Percentiles rank a stretch among this genome's conserved stretches.
phyloP scores from a whole-genome alignment of 2,797 vertebrate genomes.

The Bradypus variegatus region DNA sequence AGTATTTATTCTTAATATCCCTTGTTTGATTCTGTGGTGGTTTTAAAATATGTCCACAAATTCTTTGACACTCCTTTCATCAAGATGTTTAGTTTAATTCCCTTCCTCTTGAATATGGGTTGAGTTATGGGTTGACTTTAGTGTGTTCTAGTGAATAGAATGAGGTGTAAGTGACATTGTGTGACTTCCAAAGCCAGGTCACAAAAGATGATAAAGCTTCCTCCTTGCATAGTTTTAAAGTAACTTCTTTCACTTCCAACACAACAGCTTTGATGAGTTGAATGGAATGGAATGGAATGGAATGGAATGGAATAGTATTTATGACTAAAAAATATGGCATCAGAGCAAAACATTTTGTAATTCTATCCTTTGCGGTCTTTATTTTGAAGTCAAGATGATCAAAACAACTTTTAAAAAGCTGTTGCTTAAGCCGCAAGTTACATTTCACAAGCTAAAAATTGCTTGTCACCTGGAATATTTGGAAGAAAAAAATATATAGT shows the following conservation, averaged over 20 bases:
- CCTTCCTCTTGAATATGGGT: neutral
- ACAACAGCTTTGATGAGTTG: too few species aligned
- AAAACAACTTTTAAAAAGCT: conserved; percentile 44
- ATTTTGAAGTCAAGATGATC: conserved; percentile 48
- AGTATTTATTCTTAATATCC: neutral
- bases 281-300: neutral
- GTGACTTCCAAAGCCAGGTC: neutral
- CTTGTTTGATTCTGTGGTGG: neutral
- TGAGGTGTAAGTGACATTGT: too few species aligned
- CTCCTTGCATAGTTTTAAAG: too few species aligned
- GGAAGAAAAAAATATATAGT: neutral
- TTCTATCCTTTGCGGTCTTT: neutral
- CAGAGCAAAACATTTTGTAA: neutral
- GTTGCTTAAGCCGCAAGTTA: conserved; percentile 27
- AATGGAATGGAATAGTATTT: neutral
- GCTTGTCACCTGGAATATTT: conserved; percentile 50
- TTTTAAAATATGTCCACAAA: neutral
- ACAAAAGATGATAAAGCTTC: neutral
- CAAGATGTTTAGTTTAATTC: neutral
- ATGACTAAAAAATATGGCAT: neutral
- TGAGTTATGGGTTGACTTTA: neutral
- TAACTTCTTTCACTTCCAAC: too few species aligned
- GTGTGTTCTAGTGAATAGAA: neutral
- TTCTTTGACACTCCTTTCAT: neutral
- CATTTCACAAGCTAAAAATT: conserved; percentile 47